phyloP scores from a whole-genome alignment of 2,797 vertebrate species.

The Tiaroga cobitis region DNA sequence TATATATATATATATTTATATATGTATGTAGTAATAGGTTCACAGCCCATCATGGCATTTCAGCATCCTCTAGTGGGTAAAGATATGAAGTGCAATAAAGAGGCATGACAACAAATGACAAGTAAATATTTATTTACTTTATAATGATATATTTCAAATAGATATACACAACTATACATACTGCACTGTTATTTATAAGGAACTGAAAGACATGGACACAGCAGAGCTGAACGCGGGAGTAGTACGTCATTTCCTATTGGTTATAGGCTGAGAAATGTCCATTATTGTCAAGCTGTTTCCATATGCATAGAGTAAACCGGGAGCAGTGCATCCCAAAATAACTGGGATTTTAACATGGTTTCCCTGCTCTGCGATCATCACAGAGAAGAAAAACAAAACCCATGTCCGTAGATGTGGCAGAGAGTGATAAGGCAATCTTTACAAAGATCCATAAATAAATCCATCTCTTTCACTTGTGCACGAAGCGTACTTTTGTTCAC shows the following conservation, averaged over 20 bases:
- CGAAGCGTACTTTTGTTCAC: conserved; percentile 6
- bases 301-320: conserved; percentile 58
- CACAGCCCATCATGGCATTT: not conserved
- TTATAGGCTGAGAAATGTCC: conserved; percentile 61
- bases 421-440: conserved; percentile 50
- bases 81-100: not conserved
- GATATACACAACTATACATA: conserved; percentile 77
- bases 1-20: no score
- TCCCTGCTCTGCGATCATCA: not conserved
- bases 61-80: not conserved
- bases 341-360: conserved; percentile 8
- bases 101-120: conserved; percentile 20
- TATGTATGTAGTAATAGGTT: not conserved
- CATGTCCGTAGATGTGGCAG: conserved; percentile 30
- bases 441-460: conserved; percentile 47
- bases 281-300: conserved; percentile 45
- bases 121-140: conserved; percentile 72
- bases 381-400: conserved; percentile 12
- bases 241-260: conserved; percentile 66
- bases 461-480: conserved; percentile 20
- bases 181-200: conserved; percentile 69
- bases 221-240: conserved; percentile 67
- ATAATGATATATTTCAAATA: conserved; percentile 73
- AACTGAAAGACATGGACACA: conserved; percentile 61
- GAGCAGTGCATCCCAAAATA: conserved; percentile 7